Conservation (phyloP, 2,888 invertebrate genomes). For the Drosophila pseudotakahashii region DNA sequence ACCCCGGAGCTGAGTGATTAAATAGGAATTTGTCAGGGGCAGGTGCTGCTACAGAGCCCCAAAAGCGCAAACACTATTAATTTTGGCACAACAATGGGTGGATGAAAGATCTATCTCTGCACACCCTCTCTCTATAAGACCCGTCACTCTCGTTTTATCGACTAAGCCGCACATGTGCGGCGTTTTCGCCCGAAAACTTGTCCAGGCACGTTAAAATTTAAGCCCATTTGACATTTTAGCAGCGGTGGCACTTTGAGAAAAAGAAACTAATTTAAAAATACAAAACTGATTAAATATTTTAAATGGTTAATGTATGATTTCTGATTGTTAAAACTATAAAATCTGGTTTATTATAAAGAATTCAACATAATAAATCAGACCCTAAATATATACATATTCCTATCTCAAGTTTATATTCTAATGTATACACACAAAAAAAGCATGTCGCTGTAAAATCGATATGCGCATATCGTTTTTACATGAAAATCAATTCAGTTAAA, state of each 20-base stretch:
- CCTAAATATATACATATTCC: too few relatives aligned
- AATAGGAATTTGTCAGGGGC: conserved; percentile 74
- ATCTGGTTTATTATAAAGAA: too few relatives aligned
- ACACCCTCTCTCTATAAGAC: not conserved
- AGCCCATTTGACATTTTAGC: conserved; percentile 47
- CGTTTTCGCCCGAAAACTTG: conserved; percentile 29
- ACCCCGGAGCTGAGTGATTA: conserved; percentile 59
- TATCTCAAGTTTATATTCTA: too few relatives aligned
- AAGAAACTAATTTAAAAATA: not conserved
- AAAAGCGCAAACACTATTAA: conserved; percentile 51
- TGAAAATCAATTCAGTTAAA: too few relatives aligned
- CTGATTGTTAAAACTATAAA: too few relatives aligned
- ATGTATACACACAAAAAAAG: too few relatives aligned
- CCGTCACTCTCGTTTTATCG: conserved; percentile 19
- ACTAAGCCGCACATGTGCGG: conserved; percentile 30
- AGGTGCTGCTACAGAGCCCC: conserved; percentile 38
- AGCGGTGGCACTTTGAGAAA: conserved; percentile 6
- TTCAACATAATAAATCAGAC: too few relatives aligned
- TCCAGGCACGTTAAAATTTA: conserved; percentile 15
- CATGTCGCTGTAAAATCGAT: too few relatives aligned
- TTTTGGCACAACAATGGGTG: conserved; percentile 45
- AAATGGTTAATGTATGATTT: too few relatives aligned
- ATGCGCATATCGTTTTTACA: too few relatives aligned
- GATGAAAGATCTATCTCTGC: conserved; percentile 16
- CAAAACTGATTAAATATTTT: too few relatives aligned